Evolutionary conservation across 92 coral and sea anemone species (phyloP), one percentile per base, ranked within the genome.

Genomic region (Pocillopora meandrina): DNA sequence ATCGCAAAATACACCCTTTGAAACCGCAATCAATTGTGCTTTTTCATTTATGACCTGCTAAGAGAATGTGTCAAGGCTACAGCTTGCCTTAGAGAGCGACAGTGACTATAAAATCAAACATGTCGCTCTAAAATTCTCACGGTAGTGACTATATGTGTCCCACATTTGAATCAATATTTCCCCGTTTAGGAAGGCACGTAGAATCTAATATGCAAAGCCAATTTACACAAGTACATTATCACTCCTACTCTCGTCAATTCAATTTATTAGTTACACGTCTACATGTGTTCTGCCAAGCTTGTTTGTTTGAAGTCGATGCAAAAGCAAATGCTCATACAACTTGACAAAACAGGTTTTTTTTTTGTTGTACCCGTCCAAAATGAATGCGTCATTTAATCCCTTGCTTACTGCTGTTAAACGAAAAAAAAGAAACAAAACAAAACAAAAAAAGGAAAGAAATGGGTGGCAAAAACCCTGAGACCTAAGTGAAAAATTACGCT

Each of bases 41-140:
- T 76, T 63, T 34, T n/a, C 82, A 64, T 78, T 78, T 56, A 26
- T 18, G 36, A 78, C 82, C 71, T n/a, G 72, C 71, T 78, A 18
- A 52, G 52, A 36, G 56, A 67, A 33, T 59, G 18, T 61, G 34
- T 56, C 16, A 57, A 33, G 76, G 55, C n/a, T 55, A 42, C 56
- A 35, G 10, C 52, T 49, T 65, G 61, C 81, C 61, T 77, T 5
- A 34, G 69, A 33, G 6, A 42, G 11, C 70, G 36, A 2, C 21
- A 8, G 15, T 77, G 67, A 77, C 35, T 31, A 62, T 60, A 14
- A 77, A 16, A 7, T 19, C 6, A 61, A 58, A 61, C 31, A 33
- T 65, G 13, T 57, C 12, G 13, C 19, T 77, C 14, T 20, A 31
- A 10, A 15, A 55, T 7, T 47, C 15, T 15, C 18, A 18, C 42